Conservation (phyloP, 1,140 invertebrate genomes). For the Gonatopus flavifemur region DNA sequence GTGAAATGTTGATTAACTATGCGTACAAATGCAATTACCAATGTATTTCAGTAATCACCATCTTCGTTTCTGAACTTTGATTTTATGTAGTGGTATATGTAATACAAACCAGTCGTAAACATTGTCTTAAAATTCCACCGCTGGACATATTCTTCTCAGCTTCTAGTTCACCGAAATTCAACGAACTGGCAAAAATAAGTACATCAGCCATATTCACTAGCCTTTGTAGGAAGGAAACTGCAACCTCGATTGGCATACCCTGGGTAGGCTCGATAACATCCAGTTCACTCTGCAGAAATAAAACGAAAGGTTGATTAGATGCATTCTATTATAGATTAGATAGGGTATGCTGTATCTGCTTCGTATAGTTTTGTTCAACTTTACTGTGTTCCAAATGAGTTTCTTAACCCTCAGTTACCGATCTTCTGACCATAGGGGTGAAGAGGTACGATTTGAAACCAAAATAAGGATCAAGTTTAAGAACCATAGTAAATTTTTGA, state of each 20-base stretch:
- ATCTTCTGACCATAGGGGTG: too few relatives aligned
- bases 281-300: slow-evolving; percentile 81
- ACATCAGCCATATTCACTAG: slow-evolving; percentile 98
- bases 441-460: too few relatives aligned
- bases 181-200: slow-evolving; percentile 94
- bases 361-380: too few relatives aligned
- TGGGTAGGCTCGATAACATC: slow-evolving; percentile 98
- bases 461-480: too few relatives aligned
- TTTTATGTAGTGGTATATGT: slow-evolving; percentile 4
- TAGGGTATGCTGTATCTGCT: too few relatives aligned
- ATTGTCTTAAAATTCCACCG: slow-evolving; percentile 96
- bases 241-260: slow-evolving; percentile 97
- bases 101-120: slow-evolving; percentile 84
- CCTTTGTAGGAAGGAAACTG: slow-evolving; percentile 93
- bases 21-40: neutral
- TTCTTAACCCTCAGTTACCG: too few relatives aligned
- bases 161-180: slow-evolving; percentile 97
- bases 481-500: too few relatives aligned
- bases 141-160: slow-evolving; percentile 99
- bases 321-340: too few relatives aligned
- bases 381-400: too few relatives aligned
- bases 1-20: too few relatives aligned
- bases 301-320: slow-evolving; percentile 21
- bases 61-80: too few relatives aligned
- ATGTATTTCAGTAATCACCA: neutral